Conservation (phyloP, 2,797 vertebrate species). For the Rhinophrynus dorsalis region DNA sequence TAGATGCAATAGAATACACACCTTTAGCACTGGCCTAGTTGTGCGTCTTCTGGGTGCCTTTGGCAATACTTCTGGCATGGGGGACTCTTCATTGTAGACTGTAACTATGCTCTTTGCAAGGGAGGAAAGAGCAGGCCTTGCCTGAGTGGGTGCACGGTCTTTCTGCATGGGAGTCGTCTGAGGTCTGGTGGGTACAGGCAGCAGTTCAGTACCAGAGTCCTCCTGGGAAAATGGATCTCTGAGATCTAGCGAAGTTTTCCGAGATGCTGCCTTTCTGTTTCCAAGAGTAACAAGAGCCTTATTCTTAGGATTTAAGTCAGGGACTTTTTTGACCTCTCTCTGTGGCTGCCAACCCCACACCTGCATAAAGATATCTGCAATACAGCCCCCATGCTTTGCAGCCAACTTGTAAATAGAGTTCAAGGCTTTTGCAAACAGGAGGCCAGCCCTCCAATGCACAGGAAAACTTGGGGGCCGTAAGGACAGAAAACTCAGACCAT, state of each 20-base stretch:
- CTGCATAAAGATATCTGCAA: conserved; percentile 69
- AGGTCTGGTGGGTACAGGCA: conserved; percentile 58
- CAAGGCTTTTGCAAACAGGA: conserved; percentile 74
- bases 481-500: conserved; percentile 70
- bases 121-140: conserved; percentile 49
- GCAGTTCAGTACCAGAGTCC: conserved; percentile 37
- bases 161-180: conserved; percentile 57
- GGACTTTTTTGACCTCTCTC: conserved; percentile 46
- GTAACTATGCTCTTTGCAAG: conserved; percentile 68
- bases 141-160: conserved; percentile 20
- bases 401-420: conserved; percentile 64
- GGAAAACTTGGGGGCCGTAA: conserved; percentile 57
- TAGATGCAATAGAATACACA: conserved; percentile 44
- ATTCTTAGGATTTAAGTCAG: neutral
- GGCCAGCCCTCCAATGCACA: conserved; percentile 66
- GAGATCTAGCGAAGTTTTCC: rapidly evolving
- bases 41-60: conserved; percentile 76
- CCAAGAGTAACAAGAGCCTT: neutral
- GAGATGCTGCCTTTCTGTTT: conserved; percentile 3
- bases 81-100: conserved; percentile 76
- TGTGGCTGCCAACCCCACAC: conserved; percentile 73
- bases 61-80: conserved; percentile 54
- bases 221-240: conserved; percentile 49
- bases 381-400: conserved; percentile 56
- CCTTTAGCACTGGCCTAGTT: conserved; percentile 75